These are phyloP conservation scores for Chrysodeixis includens DNA, from an alignment of 2,888 invertebrate genomes.

Conservation along the genomic window DNA sequence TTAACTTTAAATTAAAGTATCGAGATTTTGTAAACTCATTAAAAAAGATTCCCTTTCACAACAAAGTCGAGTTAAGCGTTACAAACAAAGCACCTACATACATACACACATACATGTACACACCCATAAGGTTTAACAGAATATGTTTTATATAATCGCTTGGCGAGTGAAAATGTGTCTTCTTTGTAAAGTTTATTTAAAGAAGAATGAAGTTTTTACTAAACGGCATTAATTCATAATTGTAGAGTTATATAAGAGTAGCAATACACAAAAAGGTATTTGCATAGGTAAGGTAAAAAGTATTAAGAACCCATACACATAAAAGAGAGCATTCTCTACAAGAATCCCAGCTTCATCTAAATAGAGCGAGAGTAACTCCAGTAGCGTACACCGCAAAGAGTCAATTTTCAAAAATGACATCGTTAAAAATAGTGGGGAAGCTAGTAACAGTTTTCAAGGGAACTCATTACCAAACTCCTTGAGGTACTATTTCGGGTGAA, in stretches of 20 bases:
- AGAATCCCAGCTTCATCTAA: slow-evolving; percentile 33
- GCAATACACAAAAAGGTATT: not conserved
- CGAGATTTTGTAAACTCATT: slow-evolving; percentile 48
- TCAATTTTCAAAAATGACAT: slow-evolving; percentile 79
- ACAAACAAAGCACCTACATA: slow-evolving; percentile 15
- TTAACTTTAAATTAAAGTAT: slow-evolving; percentile 67
- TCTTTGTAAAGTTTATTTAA: not conserved
- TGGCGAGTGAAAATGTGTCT: not conserved
- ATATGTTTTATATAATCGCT: not conserved
- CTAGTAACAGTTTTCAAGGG: slow-evolving; percentile 79
- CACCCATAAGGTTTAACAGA: not conserved
- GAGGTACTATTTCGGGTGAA: slow-evolving; percentile 88
- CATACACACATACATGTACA: too few species aligned
- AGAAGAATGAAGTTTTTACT: too few species aligned
- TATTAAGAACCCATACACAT: not conserved
- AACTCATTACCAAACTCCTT: slow-evolving; percentile 87
- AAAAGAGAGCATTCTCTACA: not conserved
- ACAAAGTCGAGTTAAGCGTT: slow-evolving; percentile 9
- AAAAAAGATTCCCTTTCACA: slow-evolving; percentile 30
- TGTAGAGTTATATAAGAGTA: not conserved
- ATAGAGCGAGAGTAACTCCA: slow-evolving; percentile 22
- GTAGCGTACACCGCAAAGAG: slow-evolving; percentile 58
- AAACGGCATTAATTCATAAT: not conserved
- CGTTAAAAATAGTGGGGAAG: slow-evolving; percentile 80
- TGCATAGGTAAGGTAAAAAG: not conserved